Evolutionary conservation across 2,888 invertebrate genomes (phyloP).

Genomic region (Sialis lutaria): DNA sequence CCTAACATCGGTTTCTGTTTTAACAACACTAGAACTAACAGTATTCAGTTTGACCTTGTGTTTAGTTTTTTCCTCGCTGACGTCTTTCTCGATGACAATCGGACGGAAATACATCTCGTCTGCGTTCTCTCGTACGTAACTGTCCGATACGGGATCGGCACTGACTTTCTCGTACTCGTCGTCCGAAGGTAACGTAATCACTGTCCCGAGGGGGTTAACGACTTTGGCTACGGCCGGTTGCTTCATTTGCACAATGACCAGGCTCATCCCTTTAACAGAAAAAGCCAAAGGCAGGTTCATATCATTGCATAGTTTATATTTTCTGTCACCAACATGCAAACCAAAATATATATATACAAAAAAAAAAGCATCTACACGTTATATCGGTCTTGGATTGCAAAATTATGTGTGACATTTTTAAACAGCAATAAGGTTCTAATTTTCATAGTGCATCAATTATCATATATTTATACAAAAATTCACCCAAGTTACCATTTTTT

Average conservation of each 20-base stretch:
- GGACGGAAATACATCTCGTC: conserved; percentile 55
- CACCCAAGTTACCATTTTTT: too few species aligned
- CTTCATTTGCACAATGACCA: conserved; percentile 23
- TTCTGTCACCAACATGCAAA: too few species aligned
- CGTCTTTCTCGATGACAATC: conserved; percentile 35
- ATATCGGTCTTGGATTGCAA: too few species aligned
- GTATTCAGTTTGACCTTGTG: too few species aligned
- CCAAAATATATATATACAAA: too few species aligned
- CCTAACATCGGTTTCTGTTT: not conserved
- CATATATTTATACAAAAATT: too few species aligned
- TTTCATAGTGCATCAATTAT: too few species aligned
- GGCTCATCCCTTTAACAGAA: conserved; percentile 51
- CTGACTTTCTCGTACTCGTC: conserved; percentile 21
- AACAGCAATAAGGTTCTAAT: too few species aligned
- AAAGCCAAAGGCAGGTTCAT: conserved; percentile 67
- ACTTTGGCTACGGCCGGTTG: conserved; percentile 42
- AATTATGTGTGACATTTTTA: too few species aligned
- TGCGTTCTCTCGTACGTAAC: conserved; percentile 35
- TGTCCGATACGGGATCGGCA: conserved; percentile 13
- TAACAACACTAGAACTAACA: too few species aligned
- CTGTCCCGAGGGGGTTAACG: conserved; percentile 62
- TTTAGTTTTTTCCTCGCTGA: conserved; percentile 10
- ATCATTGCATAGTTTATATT: conserved; percentile 14
- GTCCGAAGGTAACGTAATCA: conserved; percentile 33
- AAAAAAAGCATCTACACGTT: too few species aligned